phyloP scores from a whole-genome alignment of 1,140 invertebrate genomes.

The Pseudomyrmex concolor region DNA sequence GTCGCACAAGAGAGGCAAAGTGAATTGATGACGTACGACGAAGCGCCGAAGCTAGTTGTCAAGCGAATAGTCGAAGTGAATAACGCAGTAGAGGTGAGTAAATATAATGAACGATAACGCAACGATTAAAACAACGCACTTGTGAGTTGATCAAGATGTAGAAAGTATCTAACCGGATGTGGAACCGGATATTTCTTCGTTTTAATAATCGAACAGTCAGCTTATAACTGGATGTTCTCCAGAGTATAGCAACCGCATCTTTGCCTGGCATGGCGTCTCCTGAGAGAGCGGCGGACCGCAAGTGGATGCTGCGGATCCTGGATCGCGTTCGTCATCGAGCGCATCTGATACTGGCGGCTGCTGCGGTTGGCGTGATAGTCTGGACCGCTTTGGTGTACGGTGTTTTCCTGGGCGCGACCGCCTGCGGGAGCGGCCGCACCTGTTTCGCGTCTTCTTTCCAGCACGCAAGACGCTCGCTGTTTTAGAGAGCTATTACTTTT shows the following conservation, averaged over 20 bases:
- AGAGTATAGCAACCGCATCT: constrained; percentile 6
- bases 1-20: background rate
- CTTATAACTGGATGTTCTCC: constrained; percentile 23
- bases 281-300: constrained; percentile 35
- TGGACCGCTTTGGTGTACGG: constrained; percentile 62
- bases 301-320: constrained; percentile 51
- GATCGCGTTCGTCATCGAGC: constrained; percentile 52
- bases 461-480: constrained; percentile 58
- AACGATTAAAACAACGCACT: too few relatives aligned
- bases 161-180: too few relatives aligned
- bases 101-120: background rate
- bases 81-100: background rate
- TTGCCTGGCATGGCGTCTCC: constrained; percentile 21
- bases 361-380: constrained; percentile 57
- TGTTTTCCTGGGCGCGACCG: constrained; percentile 63
- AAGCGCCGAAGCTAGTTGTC: background rate
- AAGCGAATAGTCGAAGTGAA: background rate
- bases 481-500: constrained; percentile 65
- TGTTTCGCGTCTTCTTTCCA: constrained; percentile 56
- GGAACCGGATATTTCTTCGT: too few relatives aligned
- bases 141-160: too few relatives aligned
- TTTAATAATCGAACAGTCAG: constrained; percentile 5
- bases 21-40: background rate
- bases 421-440: constrained; percentile 62
- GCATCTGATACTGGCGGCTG: constrained; percentile 38